Evolutionary conservation across 2,113 vertebrate species (phyloP).

Genomic region (Labeo rohita): DNA sequence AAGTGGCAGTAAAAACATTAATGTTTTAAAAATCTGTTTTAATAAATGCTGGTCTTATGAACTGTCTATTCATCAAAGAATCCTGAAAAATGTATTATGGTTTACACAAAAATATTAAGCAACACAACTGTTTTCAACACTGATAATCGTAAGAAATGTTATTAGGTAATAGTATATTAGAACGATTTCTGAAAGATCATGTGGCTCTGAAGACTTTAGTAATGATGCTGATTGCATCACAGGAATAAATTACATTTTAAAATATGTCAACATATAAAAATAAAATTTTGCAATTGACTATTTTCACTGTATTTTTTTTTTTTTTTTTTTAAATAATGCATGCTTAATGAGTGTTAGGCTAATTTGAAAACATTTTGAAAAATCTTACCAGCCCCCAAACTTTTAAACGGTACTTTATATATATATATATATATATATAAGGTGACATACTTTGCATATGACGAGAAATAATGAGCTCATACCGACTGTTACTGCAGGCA

Average conservation of each 20-base stretch:
- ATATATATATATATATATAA: background rate
- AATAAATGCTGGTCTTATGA: background rate
- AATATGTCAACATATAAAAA: background rate
- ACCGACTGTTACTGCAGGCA: slow-evolving; percentile 76
- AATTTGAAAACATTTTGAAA: background rate
- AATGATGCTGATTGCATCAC: background rate
- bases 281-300: background rate
- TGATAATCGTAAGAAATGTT: background rate
- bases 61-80: background rate
- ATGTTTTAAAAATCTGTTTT: background rate
- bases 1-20: background rate
- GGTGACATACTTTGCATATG: background rate
- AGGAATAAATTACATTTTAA: background rate
- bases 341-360: background rate
- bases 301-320: background rate
- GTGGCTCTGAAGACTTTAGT: background rate
- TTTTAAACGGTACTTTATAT: background rate
- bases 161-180: background rate
- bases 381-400: background rate
- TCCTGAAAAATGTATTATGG: background rate
- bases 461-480: too few relatives aligned
- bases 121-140: background rate
- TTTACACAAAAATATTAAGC: background rate
- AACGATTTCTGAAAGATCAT: background rate
- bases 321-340: too few relatives aligned